Percentiles rank a stretch among this genome's conserved stretches.
Conservation (phyloP, 2,113 vertebrate species). For the Elgaria multicarinata region DNA sequence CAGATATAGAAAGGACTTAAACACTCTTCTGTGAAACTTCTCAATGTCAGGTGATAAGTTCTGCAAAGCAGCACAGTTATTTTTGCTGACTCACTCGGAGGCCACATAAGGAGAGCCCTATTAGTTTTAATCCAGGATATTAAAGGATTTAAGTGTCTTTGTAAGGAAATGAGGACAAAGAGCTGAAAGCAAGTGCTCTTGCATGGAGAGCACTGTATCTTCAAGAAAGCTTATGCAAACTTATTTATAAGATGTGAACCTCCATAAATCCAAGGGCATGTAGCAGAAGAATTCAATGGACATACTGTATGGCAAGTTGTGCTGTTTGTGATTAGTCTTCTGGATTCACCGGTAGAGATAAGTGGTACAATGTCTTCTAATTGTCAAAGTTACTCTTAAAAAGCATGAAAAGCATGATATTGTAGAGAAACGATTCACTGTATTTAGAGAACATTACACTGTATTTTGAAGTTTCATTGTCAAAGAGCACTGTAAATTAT, state of each 20-base stretch:
- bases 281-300: neutral
- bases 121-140: slow-evolving; percentile 8
- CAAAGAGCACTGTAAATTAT: neutral
- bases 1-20: neutral
- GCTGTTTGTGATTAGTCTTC: neutral
- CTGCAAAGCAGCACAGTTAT: neutral
- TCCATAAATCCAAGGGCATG: neutral
- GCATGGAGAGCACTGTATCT: neutral
- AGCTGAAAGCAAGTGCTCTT: neutral
- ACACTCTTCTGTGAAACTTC: neutral
- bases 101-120: neutral
- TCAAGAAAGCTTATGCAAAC: neutral
- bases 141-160: slow-evolving; percentile 7
- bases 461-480: neutral
- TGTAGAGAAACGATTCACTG: neutral
- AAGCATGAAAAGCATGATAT: neutral
- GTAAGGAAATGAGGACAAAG: neutral
- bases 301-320: neutral
- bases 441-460: neutral
- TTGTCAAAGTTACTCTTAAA: neutral
- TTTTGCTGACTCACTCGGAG: slow-evolving; percentile 13
- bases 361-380: neutral
- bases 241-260: neutral
- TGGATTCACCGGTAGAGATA: neutral
- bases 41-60: neutral